Conservation (phyloP, 92 coral and sea anemone genomes). For the Palythoa grandiflora region DNA sequence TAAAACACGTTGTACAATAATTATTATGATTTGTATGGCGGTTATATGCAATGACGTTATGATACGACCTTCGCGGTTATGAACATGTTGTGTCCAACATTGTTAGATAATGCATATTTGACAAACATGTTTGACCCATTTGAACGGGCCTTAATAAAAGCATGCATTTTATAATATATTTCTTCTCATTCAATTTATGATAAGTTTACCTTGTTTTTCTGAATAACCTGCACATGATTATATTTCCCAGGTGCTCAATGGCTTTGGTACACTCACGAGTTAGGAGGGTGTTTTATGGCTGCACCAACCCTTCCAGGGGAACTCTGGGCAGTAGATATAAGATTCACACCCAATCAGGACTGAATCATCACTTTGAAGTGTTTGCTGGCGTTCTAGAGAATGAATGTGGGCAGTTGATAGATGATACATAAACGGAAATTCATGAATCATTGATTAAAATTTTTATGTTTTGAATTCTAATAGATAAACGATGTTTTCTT, state of each 20-base stretch:
- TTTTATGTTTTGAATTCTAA: not conserved
- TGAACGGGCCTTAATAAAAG: no score
- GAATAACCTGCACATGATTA: not conserved
- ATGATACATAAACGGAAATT: not conserved
- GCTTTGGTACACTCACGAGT: constrained; percentile 94
- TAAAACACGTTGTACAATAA: no score
- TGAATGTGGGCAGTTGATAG: constrained; percentile 61
- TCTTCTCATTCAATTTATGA: no score
- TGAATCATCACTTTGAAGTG: constrained; percentile 95
- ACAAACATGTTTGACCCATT: no score
- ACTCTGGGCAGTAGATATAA: constrained; percentile 88
- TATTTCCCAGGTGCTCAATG: constrained; percentile 92
- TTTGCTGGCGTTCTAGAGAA: constrained; percentile 78
- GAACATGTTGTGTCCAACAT: no score
- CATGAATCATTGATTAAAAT: not conserved
- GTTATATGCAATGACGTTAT: no score
- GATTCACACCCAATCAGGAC: constrained; percentile 83
- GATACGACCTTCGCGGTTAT: no score
- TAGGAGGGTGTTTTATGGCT: constrained; percentile 91
- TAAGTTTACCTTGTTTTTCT: no score
- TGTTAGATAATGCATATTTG: no score
- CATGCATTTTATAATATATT: no score
- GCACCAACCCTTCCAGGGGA: constrained; percentile 61
- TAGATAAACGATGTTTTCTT: no score
- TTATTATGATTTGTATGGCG: no score